Evolutionary conservation across 2,888 invertebrate species (phyloP), one percentile per base, ranked within the genome.

Genomic region (Caenorhabditis sinica): DNA sequence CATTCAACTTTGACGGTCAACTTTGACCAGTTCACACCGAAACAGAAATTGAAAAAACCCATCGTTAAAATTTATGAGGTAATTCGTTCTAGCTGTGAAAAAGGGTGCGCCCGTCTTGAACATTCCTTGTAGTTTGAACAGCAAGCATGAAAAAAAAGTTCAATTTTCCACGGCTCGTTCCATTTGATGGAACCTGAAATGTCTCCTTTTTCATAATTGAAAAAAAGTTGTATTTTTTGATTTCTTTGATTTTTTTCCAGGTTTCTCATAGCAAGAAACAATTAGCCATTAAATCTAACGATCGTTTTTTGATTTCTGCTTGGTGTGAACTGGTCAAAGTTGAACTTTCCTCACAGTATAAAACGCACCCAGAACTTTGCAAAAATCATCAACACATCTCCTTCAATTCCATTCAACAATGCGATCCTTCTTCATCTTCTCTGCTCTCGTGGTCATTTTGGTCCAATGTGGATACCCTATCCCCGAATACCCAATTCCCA

Each of bases 381-480:
- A 5, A 49, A 20, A 20, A 40, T 2, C 13, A 40, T 40, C 8
- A 40, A 40, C 40, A 6, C 2, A 6, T 40, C 40, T 40, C 40
- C 13, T 3, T 20, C n/a, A 1, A 49, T 8, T 8, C 20, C 49
- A n/a, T 0, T 1, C 28, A 23, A n/a, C n/a, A 43, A 81, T 81
- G 72, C 68, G 30, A 23, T 68, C 60, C 30, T 2, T 81, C 53
- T 11, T 73, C 60, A 25, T 73, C 30, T 36, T 15, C 51, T 72
- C 72, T 30, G 49, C 68, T 40, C 33, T 80, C 28, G 30, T 79
- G 25, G 20, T 79, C 56, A 36, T 65, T 13, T 9, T 65, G 4
- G 63, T n/a, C 20, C 60, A 60, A 1, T 66, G 73, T 33, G 73
- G 73, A 33, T 73, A 73, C 30, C 66, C 72, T 20, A 51, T 73